Evolutionary conservation across 2,888 invertebrate species (phyloP).

Genomic region (Calliphora vomitoria): DNA sequence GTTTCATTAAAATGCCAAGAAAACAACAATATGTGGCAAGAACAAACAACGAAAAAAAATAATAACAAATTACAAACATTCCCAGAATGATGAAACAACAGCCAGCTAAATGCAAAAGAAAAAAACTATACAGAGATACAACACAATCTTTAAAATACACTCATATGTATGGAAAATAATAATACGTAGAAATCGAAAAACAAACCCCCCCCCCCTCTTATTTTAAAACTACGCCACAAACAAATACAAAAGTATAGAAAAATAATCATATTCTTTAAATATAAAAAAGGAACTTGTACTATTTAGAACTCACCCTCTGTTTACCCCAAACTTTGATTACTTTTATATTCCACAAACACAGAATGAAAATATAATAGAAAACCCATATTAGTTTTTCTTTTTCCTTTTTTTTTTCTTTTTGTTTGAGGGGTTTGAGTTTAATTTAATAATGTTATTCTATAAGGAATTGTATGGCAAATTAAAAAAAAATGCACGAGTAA

Average conservation of each 20-base stretch:
- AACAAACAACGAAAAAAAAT: slow-evolving; percentile 19
- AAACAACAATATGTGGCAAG: slow-evolving; percentile 71
- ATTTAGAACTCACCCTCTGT: background rate
- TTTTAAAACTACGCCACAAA: slow-evolving; percentile 31
- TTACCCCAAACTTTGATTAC: background rate
- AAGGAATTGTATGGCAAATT: slow-evolving; percentile 55
- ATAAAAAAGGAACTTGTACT: background rate
- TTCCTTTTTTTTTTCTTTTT: slow-evolving; percentile 5
- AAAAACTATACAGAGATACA: background rate
- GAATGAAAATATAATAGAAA: slow-evolving; percentile 9
- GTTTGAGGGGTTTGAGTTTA: slow-evolving; percentile 41
- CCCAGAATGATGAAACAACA: slow-evolving; percentile 49
- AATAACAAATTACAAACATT: slow-evolving; percentile 62
- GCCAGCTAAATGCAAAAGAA: slow-evolving; percentile 19
- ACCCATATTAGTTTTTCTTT: background rate
- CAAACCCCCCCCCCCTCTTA: slow-evolving; percentile 44
- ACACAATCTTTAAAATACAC: background rate
- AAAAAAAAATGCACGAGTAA: slow-evolving; percentile 52
- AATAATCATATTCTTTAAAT: slow-evolving; percentile 55
- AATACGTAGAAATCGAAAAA: slow-evolving; percentile 42
- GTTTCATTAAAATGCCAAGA: slow-evolving; percentile 75
- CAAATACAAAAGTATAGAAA: slow-evolving; percentile 22
- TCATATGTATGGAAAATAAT: background rate
- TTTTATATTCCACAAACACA: slow-evolving; percentile 41
- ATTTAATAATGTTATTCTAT: slow-evolving; percentile 62